Conservation (phyloP, 2,888 invertebrate species). For the Plemyria rubiginata region DNA sequence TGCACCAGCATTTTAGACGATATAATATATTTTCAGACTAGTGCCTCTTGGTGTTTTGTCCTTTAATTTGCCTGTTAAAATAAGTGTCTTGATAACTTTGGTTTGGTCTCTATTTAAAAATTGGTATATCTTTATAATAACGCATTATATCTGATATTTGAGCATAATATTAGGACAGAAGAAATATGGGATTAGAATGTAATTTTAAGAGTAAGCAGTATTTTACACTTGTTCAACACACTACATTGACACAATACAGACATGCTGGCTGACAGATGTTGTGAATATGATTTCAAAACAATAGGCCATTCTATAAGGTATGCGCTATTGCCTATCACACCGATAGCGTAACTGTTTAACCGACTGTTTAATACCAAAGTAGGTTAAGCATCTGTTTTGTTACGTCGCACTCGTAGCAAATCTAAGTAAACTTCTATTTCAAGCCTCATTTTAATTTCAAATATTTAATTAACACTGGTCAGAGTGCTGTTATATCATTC, state of each 20-base stretch:
- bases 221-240: constrained; percentile 11
- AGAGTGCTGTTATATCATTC: not conserved
- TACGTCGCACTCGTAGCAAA: constrained; percentile 1
- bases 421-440: not conserved
- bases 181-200: not conserved
- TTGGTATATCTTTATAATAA: no score
- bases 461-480: not conserved
- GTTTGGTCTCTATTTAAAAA: no score
- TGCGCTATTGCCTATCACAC: constrained; percentile 20
- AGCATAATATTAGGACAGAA: no score
- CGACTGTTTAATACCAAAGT: constrained; percentile 8
- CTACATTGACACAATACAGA: constrained; percentile 25
- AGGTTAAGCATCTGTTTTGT: constrained; percentile 9
- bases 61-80: no score
- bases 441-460: no score
- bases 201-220: not conserved
- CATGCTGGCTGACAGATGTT: constrained; percentile 27
- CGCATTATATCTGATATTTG: no score
- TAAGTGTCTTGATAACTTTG: no score
- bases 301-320: constrained; percentile 31
- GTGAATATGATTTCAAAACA: constrained; percentile 35
- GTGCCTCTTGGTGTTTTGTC: no score
- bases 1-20: no score
- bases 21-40: no score
- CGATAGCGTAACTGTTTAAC: constrained; percentile 25